phyloP scores from a whole-genome alignment of 2,113 vertebrate genomes.

The Micronycteris hirsuta region DNA sequence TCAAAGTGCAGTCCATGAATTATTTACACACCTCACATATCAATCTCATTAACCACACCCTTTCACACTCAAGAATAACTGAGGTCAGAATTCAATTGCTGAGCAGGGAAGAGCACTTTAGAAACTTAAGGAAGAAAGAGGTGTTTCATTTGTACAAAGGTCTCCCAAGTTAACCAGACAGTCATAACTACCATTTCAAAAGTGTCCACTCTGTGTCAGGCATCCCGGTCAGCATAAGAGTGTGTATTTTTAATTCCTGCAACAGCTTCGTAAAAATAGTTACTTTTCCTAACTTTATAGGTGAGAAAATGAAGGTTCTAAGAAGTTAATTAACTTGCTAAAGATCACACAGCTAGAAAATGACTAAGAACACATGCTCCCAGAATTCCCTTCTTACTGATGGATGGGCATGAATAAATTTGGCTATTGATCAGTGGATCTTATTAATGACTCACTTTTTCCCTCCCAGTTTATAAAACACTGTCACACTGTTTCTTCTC shows the following conservation, averaged over 20 bases:
- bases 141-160: no score
- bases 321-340: neutral
- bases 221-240: neutral
- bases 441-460: neutral
- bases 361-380: neutral
- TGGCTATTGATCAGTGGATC: neutral
- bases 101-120: neutral
- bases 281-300: neutral
- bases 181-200: neutral
- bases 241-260: neutral
- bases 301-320: neutral
- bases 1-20: neutral
- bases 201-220: neutral
- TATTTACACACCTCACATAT: neutral
- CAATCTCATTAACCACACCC: neutral
- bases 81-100: neutral
- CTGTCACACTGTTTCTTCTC: neutral
- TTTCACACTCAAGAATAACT: neutral
- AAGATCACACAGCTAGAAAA: conserved; percentile 5
- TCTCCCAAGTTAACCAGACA: neutral
- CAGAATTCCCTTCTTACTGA: neutral
- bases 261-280: neutral
- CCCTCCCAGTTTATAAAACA: neutral
- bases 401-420: neutral
- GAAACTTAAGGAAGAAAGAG: neutral